phyloP scores from a whole-genome alignment of 1,140 invertebrate species.

The Ladona fulva region DNA sequence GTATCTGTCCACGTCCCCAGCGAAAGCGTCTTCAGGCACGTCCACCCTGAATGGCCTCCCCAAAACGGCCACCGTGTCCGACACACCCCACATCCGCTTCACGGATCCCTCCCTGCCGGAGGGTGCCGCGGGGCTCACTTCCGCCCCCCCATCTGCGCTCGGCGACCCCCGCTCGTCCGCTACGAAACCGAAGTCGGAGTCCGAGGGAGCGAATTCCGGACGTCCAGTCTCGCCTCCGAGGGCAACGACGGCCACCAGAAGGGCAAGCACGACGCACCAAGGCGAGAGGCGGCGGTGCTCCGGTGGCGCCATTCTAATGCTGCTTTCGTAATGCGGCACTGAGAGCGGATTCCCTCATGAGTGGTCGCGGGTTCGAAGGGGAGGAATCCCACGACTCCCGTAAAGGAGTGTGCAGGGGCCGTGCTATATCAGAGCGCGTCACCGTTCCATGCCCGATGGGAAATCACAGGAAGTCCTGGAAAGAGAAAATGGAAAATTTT shows the following conservation, averaged over 20 bases:
- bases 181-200: neutral
- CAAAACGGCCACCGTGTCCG: slow-evolving; percentile 34
- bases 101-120: slow-evolving; percentile 18
- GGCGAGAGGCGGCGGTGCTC: neutral
- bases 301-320: neutral
- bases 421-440: neutral
- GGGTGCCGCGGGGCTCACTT: neutral
- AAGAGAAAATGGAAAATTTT: too few relatives aligned
- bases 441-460: neutral
- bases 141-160: neutral
- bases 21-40: slow-evolving; percentile 39
- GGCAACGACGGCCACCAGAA: neutral
- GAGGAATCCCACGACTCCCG: neutral
- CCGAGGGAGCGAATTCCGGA: neutral
- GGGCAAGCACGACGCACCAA: neutral
- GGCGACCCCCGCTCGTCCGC: slow-evolving; percentile 38
- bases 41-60: slow-evolving; percentile 40
- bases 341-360: neutral
- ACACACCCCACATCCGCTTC: slow-evolving; percentile 34
- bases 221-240: neutral
- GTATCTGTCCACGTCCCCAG: slow-evolving; percentile 36
- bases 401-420: neutral
- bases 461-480: too few relatives aligned
- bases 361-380: neutral
- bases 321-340: neutral